Conservation (phyloP, 2,797 vertebrate genomes). For the Sebastes oblongus region DNA sequence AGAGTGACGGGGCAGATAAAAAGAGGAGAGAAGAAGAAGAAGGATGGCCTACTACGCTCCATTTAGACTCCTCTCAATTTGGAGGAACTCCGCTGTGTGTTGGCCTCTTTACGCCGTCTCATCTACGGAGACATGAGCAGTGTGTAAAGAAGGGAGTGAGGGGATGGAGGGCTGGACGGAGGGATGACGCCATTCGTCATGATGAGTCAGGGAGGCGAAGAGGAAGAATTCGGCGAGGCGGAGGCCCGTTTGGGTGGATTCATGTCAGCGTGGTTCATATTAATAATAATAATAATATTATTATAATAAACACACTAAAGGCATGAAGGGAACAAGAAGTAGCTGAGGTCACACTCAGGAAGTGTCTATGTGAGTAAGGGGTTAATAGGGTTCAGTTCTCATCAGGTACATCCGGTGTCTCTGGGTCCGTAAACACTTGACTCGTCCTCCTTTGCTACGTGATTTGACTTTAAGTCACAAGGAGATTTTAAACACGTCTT, state of each 20-base stretch:
- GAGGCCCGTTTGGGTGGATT: neutral
- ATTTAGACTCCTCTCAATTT: slow-evolving; percentile 66
- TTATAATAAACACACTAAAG: neutral
- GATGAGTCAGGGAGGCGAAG: slow-evolving; percentile 45
- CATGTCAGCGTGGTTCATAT: neutral
- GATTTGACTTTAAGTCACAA: neutral
- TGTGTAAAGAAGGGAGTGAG: neutral
- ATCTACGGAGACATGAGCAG: slow-evolving; percentile 38
- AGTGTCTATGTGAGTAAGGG: neutral
- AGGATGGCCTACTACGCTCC: slow-evolving; percentile 55
- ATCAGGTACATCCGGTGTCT: neutral
- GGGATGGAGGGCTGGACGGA: neutral
- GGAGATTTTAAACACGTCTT: neutral
- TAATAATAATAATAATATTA: neutral
- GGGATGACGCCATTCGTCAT: neutral
- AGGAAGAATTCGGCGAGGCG: neutral
- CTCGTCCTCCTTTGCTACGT: neutral
- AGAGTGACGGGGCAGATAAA: slow-evolving; percentile 50
- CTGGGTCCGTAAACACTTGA: neutral
- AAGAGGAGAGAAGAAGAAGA: slow-evolving; percentile 4
- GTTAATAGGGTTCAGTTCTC: neutral
- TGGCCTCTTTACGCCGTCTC: slow-evolving; percentile 64
- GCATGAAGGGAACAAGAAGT: neutral
- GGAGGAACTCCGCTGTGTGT: slow-evolving; percentile 66
- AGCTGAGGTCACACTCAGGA: neutral